These are phyloP conservation scores for Diplolepis rosae DNA, from an alignment of 2,888 invertebrate species.

Conservation along the genomic window DNA sequence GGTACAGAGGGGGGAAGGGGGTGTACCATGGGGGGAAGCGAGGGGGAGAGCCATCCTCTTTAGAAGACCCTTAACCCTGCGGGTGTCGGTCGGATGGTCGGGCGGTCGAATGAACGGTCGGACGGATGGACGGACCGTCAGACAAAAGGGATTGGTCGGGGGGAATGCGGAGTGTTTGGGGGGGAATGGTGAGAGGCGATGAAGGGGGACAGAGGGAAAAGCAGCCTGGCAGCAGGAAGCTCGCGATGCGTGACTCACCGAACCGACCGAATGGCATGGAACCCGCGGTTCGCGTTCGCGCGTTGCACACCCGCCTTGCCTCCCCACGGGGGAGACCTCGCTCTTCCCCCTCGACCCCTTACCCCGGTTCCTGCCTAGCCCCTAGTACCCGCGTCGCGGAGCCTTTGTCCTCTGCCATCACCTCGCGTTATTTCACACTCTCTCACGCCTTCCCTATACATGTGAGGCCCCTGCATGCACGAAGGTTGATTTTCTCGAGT, in stretches of 20 bases:
- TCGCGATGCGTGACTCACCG: slow-evolving; percentile 73
- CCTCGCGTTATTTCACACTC: slow-evolving; percentile 72
- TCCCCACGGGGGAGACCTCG: slow-evolving; percentile 49
- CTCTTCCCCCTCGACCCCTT: slow-evolving; percentile 48
- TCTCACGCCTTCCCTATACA: slow-evolving; percentile 50
- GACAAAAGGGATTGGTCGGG: slow-evolving; percentile 65
- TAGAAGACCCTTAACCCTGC: slow-evolving; percentile 72
- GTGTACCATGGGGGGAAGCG: too few relatives aligned
- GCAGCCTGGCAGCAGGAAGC: slow-evolving; percentile 70
- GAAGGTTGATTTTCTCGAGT: slow-evolving; percentile 29
- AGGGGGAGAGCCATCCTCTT: slow-evolving; percentile 61
- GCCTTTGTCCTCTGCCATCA: slow-evolving; percentile 71
- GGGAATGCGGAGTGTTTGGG: slow-evolving; percentile 30
- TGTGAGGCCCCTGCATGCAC: slow-evolving; percentile 31
- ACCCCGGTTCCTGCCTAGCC: slow-evolving; percentile 54
- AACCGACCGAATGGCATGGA: slow-evolving; percentile 64
- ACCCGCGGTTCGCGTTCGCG: slow-evolving; percentile 70
- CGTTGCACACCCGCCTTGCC: slow-evolving; percentile 52
- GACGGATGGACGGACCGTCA: slow-evolving; percentile 55
- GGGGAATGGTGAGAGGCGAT: slow-evolving; percentile 40
- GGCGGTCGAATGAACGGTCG: slow-evolving; percentile 55
- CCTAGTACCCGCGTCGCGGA: slow-evolving; percentile 64
- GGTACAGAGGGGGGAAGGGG: slow-evolving; percentile 28
- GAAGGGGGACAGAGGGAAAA: slow-evolving; percentile 46
- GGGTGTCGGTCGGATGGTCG: slow-evolving; percentile 70